Evolutionary conservation across 2,113 vertebrate species (phyloP), one percentile per base, ranked within the genome.

Genomic region (Amia ocellicauda): DNA sequence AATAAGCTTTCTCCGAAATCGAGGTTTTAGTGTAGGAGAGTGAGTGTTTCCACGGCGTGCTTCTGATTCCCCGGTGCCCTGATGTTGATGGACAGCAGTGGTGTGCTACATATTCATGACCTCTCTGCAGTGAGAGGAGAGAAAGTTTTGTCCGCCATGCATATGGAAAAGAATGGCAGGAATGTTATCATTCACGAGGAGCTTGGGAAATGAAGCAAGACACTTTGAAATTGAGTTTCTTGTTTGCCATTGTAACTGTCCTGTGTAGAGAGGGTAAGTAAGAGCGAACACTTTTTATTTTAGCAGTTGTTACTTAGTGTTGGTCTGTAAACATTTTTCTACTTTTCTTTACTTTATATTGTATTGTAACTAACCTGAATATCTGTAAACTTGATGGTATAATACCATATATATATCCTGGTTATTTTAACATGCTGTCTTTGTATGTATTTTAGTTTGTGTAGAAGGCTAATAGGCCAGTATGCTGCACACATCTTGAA

Each of bases 91-190:
- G 43, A 47, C 43, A 17, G n/a, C n/a, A 47, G 5, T 5, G 31
- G 5, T 36, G 31, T 36, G 31, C 31, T 36, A 36, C 31, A 36
- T 36, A 36, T 36, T 36, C 31, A 36, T 36, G 31, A 36, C 31
- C 31, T 36, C 31, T 36, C 31, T 36, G 31, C 11, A 36, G 31
- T 11, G 5, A 36, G 17, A 36, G 41, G 29, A 51, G 27, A 17
- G 45, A 29, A 28, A 8, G 40, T 19, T 70, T 69, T 67, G 36
- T 61, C 61, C 60, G 57, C 64, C 60, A 23, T 54, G 45, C 27
- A 47, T 19, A 57, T 36, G 41, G 22, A 54, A 29, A 24, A 67
- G 26, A 64, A 62, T 62, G 40, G 19, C 26, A 60, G 54, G 49
- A 62, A 65, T 65, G 54, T 28, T 62, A 45, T 47, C 29, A 40